Base-by-base conservation (phyloP, 1,140 invertebrate species). In the Drosophila asahinai region DNA sequence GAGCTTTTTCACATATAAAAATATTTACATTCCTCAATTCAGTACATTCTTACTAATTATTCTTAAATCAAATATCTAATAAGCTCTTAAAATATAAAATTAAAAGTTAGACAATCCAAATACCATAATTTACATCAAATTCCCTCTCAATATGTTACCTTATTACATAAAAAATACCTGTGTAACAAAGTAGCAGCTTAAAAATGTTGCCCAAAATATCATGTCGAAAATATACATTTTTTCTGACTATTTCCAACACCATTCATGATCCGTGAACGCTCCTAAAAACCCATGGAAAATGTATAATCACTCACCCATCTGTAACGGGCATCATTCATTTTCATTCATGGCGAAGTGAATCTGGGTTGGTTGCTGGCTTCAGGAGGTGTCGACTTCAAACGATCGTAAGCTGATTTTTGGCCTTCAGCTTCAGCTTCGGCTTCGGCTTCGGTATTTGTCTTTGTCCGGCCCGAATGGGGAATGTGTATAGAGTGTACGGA, bases 371-470 rank as follows among this genome's bases (percentile, higher is more conserved):
- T 59, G 60, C 49, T 58, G 60, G 76, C 77, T 78, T 45, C 55
- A 51, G 54, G 58, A 79, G 76, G 75, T 79, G 77, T 78, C 59
- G 67, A 66, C 58, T 78, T 64, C 68, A 79, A 80, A 61, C 77
- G 86, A 90, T 84, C 78, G 58, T 84, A 89, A 90, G 86, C 84
- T 89, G 81, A 75, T 90, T 89, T 90, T 81, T 79, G 86, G 86
- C 86, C 84, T 89, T 90, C 86, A 81, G 70, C 68, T 42, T 25
- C 38, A 49, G 22, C 48, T 25, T 30, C 38, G 1, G 14, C 78
- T 86, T 86, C 68, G 63, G 66, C 68, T 54, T 36, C 42, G 60
- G 66, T 57, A 59, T 58, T 63, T 86, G 77, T 67, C 79, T 80
- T 90, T 89, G 78, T 90, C 67, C 57, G 49, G 22, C 42, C 45